phyloP scores from a whole-genome alignment of 2,797 vertebrate genomes.

The Cyprinella venusta region DNA sequence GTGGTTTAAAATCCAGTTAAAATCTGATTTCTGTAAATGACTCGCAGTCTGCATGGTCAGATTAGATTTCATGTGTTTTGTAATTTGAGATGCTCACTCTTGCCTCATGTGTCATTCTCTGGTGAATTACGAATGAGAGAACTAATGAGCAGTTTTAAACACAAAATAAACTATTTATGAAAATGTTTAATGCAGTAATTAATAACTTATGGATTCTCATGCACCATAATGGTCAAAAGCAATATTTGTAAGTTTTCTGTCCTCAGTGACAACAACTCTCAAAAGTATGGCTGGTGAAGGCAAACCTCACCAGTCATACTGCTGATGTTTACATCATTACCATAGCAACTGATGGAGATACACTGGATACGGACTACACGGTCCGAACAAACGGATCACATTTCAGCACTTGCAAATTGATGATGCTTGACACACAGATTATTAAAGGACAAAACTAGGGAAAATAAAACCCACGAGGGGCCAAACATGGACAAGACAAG shows the following conservation, averaged over 20 bases:
- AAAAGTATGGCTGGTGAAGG: background rate
- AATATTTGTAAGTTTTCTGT: background rate
- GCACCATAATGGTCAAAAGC: background rate
- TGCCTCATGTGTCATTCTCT: background rate
- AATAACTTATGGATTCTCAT: background rate
- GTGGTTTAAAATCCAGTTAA: slow-evolving; percentile 1
- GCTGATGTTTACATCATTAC: background rate
- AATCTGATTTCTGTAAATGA: background rate
- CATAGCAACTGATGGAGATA: background rate
- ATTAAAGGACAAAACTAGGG: too few species aligned
- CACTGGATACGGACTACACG: background rate
- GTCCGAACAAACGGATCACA: background rate
- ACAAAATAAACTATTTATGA: background rate
- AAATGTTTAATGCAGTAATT: background rate
- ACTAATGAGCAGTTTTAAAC: background rate
- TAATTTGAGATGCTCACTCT: background rate
- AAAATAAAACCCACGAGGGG: too few species aligned
- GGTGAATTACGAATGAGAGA: slow-evolving; percentile 8
- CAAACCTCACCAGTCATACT: background rate
- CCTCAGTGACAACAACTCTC: background rate
- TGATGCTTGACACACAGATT: background rate
- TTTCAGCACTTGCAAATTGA: background rate
- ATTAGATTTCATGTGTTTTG: slow-evolving; percentile 24
- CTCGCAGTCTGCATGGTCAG: background rate
- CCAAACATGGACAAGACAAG: too few species aligned